A percentile compares a stretch with the other conserved stretches of the same genome.
Conservation (phyloP, 2,888 invertebrate species). For the Hyles lineata region DNA sequence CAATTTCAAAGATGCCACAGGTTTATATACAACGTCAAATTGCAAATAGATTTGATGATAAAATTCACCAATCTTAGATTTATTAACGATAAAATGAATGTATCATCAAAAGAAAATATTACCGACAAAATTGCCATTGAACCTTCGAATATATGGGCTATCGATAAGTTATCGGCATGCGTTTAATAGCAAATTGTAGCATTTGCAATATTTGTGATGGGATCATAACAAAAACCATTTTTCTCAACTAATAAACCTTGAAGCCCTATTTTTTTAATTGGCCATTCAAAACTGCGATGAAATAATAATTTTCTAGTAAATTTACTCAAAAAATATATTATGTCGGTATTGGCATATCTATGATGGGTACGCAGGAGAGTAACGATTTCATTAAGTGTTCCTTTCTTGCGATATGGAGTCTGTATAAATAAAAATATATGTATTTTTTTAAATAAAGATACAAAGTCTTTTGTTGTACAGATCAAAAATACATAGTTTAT, state of each 20-base stretch:
- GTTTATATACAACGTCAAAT: slow-evolving; percentile 5
- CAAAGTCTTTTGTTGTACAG: no score
- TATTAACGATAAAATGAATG: slow-evolving; percentile 28
- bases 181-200: slow-evolving; percentile 29
- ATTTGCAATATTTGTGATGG: slow-evolving; percentile 28
- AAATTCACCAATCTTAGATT: slow-evolving; percentile 8
- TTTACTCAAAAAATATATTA: no score
- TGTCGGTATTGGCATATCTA: no score
- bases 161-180: slow-evolving; percentile 38
- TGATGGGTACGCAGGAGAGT: no score
- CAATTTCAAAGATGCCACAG: background rate
- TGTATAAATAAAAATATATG: no score
- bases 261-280: background rate
- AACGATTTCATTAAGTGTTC: no score
- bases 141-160: slow-evolving; percentile 33
- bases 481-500: no score
- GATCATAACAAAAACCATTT: slow-evolving; percentile 31
- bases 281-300: no score
- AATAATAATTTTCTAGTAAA: no score
- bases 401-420: no score
- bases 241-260: background rate
- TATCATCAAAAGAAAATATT: slow-evolving; percentile 37
- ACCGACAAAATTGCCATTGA: slow-evolving; percentile 34
- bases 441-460: no score
- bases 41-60: slow-evolving; percentile 37